Evolutionary conservation across 2,797 vertebrate species (phyloP), one percentile per base, ranked within the genome.

Genomic region (Microctenopoma lineatum): DNA sequence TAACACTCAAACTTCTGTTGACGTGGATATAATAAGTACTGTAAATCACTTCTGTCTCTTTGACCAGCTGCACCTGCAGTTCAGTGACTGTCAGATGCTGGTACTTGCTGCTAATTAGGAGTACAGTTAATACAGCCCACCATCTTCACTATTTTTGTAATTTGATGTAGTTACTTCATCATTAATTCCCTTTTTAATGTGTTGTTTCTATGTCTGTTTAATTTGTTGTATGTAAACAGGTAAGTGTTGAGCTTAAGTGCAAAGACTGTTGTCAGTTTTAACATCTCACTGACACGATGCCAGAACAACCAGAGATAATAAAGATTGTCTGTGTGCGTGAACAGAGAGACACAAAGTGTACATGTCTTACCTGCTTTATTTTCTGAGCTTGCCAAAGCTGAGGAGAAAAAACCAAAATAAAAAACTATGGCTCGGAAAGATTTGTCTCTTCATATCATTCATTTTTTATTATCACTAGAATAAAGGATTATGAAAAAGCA

Each of bases 341-440:
- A 42, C 14, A 16, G 15, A 16, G 27, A 39, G 44, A 66, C 7
- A 18, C 15, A 27, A n/a, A 21, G 42, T 34, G 32, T 53, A 10
- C 1, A 34, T 2, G 32, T 29, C 80, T 80, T 90, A 98, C 96
- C 96, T 98, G 97, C 79, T 97, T 98, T 82, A 97, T 95, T 92
- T 98, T 98, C 87, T 98, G 96, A 64, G 97, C 96, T 75, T 94
- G 91, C 96, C 96, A 98, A 79, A 98, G 95, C 96, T 98, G 87
- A 41, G 75, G 74, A 84, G 58, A 89, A 18, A 85, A 4, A 65
- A 70, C 3, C 52, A 32, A 21, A 15, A 56, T 6, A 0, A 38
- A 47, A 14, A 7, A 21, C 36, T 38, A 32, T 32, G 29, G 29
- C 7, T 29, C 4, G 27, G 27, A 29, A 29, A 5, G 27, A 29